These are phyloP conservation scores for Coilia nasus DNA, from an alignment of 2,797 vertebrate species.

Conservation along the genomic window DNA sequence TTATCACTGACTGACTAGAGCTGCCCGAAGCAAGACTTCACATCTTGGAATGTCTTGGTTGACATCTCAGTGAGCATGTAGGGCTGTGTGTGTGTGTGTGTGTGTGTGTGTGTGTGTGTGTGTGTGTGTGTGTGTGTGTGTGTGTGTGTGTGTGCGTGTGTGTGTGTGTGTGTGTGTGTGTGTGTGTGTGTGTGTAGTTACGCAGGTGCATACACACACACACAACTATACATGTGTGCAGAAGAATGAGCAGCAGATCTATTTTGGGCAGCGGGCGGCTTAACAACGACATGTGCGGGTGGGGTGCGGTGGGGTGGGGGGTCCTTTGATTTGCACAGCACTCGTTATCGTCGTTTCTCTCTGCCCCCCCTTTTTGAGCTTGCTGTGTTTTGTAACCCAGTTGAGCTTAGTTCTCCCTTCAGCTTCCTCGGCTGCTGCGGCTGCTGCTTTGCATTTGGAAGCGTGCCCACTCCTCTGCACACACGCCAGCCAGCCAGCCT, in stretches of 20 bases:
- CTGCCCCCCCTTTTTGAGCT: background rate
- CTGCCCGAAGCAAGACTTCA: background rate
- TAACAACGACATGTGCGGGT: no score
- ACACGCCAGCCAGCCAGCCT: background rate
- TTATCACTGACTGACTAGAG: background rate
- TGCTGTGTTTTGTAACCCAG: slow-evolving; percentile 10
- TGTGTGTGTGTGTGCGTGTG: background rate
- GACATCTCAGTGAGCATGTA: background rate
- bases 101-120: background rate
- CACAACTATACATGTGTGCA: background rate
- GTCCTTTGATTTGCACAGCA: background rate
- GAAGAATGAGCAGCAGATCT: background rate
- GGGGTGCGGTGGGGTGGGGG: background rate
- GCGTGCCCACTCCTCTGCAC: background rate
- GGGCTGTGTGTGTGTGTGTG: no score
- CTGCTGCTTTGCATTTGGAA: slow-evolving; percentile 6
- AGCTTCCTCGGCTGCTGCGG: no score
- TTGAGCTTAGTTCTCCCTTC: background rate
- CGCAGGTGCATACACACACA: no score
- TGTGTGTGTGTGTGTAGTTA: background rate
- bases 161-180: background rate
- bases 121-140: background rate
- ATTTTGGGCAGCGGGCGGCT: background rate
- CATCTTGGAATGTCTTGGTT: slow-evolving; percentile 1
- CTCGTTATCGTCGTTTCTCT: background rate